These are phyloP conservation scores for Hermatobates lingyangjiaoensis DNA, from an alignment of 1,140 invertebrate genomes.

Conservation along the genomic window DNA sequence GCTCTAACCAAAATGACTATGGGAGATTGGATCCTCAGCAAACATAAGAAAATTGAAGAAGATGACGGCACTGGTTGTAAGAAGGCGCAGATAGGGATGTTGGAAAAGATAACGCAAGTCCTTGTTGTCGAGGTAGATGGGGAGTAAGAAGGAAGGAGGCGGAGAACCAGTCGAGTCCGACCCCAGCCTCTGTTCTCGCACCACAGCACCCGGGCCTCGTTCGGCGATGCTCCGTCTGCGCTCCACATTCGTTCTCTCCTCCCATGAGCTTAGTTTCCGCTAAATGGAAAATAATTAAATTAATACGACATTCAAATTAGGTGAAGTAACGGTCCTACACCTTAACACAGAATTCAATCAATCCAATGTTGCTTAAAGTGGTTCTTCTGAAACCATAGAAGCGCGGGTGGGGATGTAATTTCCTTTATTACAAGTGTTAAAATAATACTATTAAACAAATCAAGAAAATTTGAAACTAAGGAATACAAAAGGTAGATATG, in stretches of 20 bases:
- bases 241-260: slow-evolving; percentile 16
- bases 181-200: slow-evolving; percentile 17
- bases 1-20: slow-evolving; percentile 23
- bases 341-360: too few species aligned
- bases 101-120: slow-evolving; percentile 34
- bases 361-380: too few species aligned
- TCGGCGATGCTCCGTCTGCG: slow-evolving; percentile 13
- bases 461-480: too few species aligned
- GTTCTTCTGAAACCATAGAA: too few species aligned
- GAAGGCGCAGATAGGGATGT: slow-evolving; percentile 32
- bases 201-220: slow-evolving; percentile 4
- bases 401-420: too few species aligned
- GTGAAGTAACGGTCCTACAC: too few species aligned
- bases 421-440: too few species aligned
- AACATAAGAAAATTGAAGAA: slow-evolving; percentile 37
- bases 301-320: too few species aligned
- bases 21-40: slow-evolving; percentile 36
- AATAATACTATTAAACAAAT: too few species aligned
- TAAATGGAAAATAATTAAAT: too few species aligned
- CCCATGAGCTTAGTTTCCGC: slow-evolving; percentile 17
- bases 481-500: too few species aligned
- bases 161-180: slow-evolving; percentile 19
- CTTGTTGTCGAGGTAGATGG: slow-evolving; percentile 23
- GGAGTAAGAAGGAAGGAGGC: slow-evolving; percentile 16
- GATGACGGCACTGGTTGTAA: slow-evolving; percentile 32